Evolutionary conservation across 2,113 vertebrate species (phyloP).

Genomic region (Reinhardtius hippoglossoides): DNA sequence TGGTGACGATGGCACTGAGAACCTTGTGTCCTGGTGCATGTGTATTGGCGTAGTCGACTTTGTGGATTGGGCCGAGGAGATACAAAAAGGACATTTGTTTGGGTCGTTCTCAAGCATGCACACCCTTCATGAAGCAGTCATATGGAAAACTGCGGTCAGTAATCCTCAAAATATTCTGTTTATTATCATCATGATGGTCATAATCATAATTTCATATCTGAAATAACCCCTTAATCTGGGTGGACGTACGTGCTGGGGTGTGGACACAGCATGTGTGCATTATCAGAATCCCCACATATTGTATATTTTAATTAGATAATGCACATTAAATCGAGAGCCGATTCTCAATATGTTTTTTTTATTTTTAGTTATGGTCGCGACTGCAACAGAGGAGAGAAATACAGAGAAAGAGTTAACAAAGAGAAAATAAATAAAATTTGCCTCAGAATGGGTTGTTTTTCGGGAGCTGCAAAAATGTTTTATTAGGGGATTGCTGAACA

Average conservation of each 20-base stretch:
- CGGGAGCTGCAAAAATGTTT: slow-evolving; percentile 97
- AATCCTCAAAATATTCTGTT: slow-evolving; percentile 56
- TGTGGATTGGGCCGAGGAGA: neutral
- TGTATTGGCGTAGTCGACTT: slow-evolving; percentile 13
- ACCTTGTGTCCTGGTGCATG: slow-evolving; percentile 12
- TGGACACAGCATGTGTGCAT: slow-evolving; percentile 48
- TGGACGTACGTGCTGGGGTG: neutral
- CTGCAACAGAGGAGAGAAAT: slow-evolving; percentile 31
- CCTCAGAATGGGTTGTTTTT: slow-evolving; percentile 96
- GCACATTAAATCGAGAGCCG: slow-evolving; percentile 33
- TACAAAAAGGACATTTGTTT: slow-evolving; percentile 38
- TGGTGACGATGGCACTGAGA: slow-evolving; percentile 14
- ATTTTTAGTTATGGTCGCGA: slow-evolving; percentile 39
- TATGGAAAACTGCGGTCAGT: slow-evolving; percentile 32
- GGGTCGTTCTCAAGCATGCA: slow-evolving; percentile 9
- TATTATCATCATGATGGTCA: slow-evolving; percentile 37
- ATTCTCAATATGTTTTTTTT: slow-evolving; percentile 64
- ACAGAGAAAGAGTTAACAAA: slow-evolving; percentile 74
- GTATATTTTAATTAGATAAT: slow-evolving; percentile 70
- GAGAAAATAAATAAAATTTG: slow-evolving; percentile 79
- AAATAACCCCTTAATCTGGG: slow-evolving; percentile 56
- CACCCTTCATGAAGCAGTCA: slow-evolving; percentile 32
- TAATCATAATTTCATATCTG: slow-evolving; percentile 61
- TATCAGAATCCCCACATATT: slow-evolving; percentile 51
- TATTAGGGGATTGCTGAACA: slow-evolving; percentile 98